phyloP scores from a whole-genome alignment of 2,113 vertebrate genomes.

The Pontoporia blainvillei region DNA sequence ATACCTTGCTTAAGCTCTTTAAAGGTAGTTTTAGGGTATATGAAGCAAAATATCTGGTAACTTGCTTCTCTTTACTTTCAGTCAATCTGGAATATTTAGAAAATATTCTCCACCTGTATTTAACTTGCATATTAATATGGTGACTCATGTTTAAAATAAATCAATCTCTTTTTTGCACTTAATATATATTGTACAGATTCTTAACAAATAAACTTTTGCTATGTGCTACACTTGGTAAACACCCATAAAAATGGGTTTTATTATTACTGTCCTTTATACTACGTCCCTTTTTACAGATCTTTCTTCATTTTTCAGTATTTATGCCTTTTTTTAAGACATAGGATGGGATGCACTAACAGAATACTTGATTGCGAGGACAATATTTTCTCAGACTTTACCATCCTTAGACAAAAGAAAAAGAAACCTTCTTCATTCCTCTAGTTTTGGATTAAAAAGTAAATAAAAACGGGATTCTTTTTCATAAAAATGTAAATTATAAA shows the following conservation, averaged over 20 bases:
- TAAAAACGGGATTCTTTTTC: background rate
- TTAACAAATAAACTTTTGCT: background rate
- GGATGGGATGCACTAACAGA: background rate
- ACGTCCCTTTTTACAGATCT: background rate
- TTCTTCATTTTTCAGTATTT: background rate
- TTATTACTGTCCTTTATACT: background rate
- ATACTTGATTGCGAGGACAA: background rate
- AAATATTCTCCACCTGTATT: background rate
- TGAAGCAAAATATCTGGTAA: background rate
- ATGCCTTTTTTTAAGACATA: background rate
- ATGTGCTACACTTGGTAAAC: background rate
- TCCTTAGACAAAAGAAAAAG: background rate
- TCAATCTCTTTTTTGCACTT: background rate
- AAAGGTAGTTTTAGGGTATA: background rate
- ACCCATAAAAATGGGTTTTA: background rate
- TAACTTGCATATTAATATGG: background rate
- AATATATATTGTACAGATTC: background rate
- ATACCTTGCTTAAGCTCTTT: background rate
- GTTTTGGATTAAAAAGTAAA: slow-evolving; percentile 1
- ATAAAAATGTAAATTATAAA: background rate
- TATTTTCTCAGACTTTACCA: background rate
- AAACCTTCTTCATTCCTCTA: background rate
- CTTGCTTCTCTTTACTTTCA: background rate
- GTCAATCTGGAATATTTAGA: background rate
- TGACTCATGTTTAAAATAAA: slow-evolving; percentile 4